Evolutionary conservation across 2,797 vertebrate genomes (phyloP), one percentile per base, ranked within the genome.

Genomic region (Pseudochromis fuscus): DNA sequence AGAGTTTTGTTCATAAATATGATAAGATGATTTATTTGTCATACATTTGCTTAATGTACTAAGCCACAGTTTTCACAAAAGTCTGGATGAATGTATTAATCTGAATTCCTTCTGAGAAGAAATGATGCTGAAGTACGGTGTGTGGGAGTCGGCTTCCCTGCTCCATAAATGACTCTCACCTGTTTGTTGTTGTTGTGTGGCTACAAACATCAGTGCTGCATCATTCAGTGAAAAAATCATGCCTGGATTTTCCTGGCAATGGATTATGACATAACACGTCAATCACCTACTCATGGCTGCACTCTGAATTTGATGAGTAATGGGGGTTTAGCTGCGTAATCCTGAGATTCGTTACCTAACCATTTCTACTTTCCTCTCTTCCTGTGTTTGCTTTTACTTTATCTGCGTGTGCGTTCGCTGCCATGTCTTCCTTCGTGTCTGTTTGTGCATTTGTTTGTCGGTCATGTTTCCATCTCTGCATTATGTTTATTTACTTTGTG

Each of bases 261-360:
- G 84, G 86, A 89, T 92, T 86, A 90, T 91, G 83, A 91, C 80
- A 81, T 87, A 89, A 87, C 52, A 2, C 23, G 8, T 60, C 77
- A 76, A 44, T 74, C 61, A 74, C 72, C 74, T 78, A 68, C 72
- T 52, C 27, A 62, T 51, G 31, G 56, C 63, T 48, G 31, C 52
- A 16, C 52, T 72, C 59, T 75, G 75, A 82, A 46, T 85, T 76
- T 81, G 82, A 81, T 78, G 80, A 86, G 84, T 72, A 73, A 88
- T 45, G 48, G 24, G 79, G 88, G 82, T 89, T 88, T 81, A 81
- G 58, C 72, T 23, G 74, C 21, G 5, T 91, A 90, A 92, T 90
- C 90, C 87, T 49, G 44, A 69, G 58, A 56, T 74, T 13, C 9
- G 53, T 91, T 90, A 88, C 73, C 87, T 90, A 91, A 92, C 85